Conservation (phyloP, 2,113 vertebrate species). For the Potamarius usumacintae region DNA sequence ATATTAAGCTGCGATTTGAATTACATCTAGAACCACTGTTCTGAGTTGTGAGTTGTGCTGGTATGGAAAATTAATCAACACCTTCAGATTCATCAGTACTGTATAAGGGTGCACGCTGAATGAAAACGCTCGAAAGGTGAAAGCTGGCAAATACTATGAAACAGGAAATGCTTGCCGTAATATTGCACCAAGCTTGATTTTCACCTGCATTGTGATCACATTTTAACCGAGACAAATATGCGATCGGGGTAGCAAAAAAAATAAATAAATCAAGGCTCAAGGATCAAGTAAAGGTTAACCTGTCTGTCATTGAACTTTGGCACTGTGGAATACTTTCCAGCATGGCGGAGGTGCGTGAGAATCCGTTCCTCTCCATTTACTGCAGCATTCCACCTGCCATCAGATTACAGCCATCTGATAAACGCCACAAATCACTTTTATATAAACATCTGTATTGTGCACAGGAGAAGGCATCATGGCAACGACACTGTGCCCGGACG, state of each 20-base stretch:
- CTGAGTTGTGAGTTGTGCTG: not conserved
- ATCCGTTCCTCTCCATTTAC: slow-evolving; percentile 68
- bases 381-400: slow-evolving; percentile 67
- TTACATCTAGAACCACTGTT: not conserved
- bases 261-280: not conserved
- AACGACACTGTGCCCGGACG: not conserved
- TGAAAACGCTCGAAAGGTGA: not conserved
- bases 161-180: not conserved
- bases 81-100: not conserved
- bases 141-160: not conserved
- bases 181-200: not conserved
- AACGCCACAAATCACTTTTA: slow-evolving; percentile 66
- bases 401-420: slow-evolving; percentile 72
- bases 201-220: not conserved
- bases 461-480: not conserved
- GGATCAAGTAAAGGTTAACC: not conserved
- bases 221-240: not conserved
- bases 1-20: not conserved
- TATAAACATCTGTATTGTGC: slow-evolving; percentile 70
- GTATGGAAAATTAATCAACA: not conserved
- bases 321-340: not conserved
- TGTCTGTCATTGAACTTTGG: not conserved
- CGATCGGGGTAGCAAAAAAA: not conserved
- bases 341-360: slow-evolving; percentile 55
- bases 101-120: not conserved